Evolutionary conservation across 2,797 vertebrate genomes (phyloP), one percentile per base, ranked within the genome.

Genomic region (Molossus alvarezi): DNA sequence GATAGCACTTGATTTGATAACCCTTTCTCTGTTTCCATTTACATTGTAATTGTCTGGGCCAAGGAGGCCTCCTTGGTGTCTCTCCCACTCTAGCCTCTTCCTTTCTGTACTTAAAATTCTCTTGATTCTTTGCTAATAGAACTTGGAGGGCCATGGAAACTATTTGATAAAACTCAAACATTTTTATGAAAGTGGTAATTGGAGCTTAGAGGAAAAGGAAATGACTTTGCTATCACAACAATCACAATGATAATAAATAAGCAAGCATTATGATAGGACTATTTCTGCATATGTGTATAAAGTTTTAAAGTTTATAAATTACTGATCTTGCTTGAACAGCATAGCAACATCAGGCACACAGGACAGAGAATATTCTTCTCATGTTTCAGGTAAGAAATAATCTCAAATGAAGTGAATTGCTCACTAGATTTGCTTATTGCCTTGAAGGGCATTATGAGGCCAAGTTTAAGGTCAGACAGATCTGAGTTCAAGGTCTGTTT

Each of bases 121-220:
- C 57, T 33, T 65, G 51, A 92, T 90, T 91, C 58, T 86, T 97
- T 90, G 37, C 12, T 92, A 88, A 90, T 55, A 85, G 91, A 94
- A 21, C 57, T 89, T 67, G 84, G 62, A 95, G 73, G 37, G 27
- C 21, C 58, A 45, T 96, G 76, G 60, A 76, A 94, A 67, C 41
- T 87, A 55, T 83, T 91, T 94, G 53, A 53, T 96, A 21, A 94
- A 96, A 95, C 15, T 8, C 72, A 95, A 95, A 93, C 48, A 95
- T 93, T 97, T 97, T 97, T 95, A 89, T 87, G 83, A 51, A 90
- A 33, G 18, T 96, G 45, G 83, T 87, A 95, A 96, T 37, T 94
- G 27, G 51, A 45, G 51, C 79, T 90, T 84, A 88, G 90, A 90
- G 84, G 76, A 90, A 96, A 92, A 97, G 86, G 75, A 97, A 96